A percentile compares a stretch with the other conserved stretches of the same genome.
Conservation (phyloP, 2,888 invertebrate genomes). For the Eilema sororculum region DNA sequence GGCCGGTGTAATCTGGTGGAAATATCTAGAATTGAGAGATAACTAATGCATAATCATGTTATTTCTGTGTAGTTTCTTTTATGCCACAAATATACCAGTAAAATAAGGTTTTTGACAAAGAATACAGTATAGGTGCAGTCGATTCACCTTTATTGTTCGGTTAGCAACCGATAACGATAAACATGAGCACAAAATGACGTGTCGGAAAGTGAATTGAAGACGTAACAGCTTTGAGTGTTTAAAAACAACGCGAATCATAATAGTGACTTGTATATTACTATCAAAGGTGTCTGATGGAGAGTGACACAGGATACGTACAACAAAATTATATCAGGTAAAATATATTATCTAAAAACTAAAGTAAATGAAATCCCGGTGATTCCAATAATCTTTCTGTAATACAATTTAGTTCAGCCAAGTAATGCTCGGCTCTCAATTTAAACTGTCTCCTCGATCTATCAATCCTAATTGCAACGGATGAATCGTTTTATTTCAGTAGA, state of each 20-base stretch:
- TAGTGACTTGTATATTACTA: background rate
- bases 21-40: background rate
- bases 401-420: background rate
- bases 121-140: background rate
- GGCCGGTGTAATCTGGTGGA: background rate
- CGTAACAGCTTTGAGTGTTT: too few species aligned
- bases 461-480: background rate
- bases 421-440: background rate
- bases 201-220: background rate
- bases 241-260: background rate
- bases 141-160: background rate
- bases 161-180: slow-evolving; percentile 5
- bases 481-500: background rate
- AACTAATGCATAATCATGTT: background rate
- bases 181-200: background rate
- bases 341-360: background rate
- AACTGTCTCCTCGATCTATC: background rate
- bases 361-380: background rate
- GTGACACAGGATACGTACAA: too few species aligned
- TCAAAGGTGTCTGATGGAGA: background rate
- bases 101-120: background rate
- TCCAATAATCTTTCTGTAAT: background rate
- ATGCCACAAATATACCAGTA: background rate
- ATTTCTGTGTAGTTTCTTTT: background rate
- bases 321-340: background rate